Conservation (phyloP, 2,113 vertebrate species). For the Tauraco erythrolophus region DNA sequence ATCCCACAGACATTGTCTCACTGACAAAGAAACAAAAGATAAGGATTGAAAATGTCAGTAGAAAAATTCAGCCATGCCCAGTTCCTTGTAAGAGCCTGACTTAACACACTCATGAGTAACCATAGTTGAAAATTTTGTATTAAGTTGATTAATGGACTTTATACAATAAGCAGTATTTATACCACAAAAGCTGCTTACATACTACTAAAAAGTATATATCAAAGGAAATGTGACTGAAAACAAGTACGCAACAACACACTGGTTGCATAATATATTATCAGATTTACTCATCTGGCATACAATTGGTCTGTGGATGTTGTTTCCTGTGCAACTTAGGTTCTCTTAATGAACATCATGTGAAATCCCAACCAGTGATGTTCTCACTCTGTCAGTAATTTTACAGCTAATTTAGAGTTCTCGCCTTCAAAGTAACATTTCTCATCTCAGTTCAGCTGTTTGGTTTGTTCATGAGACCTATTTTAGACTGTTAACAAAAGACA, state of each 20-base stretch:
- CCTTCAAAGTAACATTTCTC: background rate
- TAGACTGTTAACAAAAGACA: background rate
- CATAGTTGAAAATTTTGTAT: background rate
- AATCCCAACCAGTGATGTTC: background rate
- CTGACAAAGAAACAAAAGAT: background rate
- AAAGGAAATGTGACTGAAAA: background rate
- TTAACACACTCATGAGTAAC: background rate
- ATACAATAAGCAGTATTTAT: background rate
- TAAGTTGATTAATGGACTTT: background rate
- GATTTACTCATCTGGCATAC: background rate
- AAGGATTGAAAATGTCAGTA: background rate
- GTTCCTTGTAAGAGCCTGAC: background rate
- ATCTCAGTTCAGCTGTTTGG: background rate
- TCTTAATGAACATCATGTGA: background rate
- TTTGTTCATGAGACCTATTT: background rate
- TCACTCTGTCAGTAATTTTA: background rate
- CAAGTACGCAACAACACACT: background rate
- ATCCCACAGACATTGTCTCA: background rate
- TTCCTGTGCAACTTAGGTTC: background rate
- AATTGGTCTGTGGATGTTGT: background rate
- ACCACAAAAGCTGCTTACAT: background rate
- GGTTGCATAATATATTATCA: background rate
- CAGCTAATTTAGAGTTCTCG: background rate
- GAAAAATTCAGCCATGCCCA: background rate
- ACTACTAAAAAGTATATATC: background rate